Evolutionary conservation across 1,140 invertebrate species (phyloP).

Genomic region (Conopomorpha cramerella): DNA sequence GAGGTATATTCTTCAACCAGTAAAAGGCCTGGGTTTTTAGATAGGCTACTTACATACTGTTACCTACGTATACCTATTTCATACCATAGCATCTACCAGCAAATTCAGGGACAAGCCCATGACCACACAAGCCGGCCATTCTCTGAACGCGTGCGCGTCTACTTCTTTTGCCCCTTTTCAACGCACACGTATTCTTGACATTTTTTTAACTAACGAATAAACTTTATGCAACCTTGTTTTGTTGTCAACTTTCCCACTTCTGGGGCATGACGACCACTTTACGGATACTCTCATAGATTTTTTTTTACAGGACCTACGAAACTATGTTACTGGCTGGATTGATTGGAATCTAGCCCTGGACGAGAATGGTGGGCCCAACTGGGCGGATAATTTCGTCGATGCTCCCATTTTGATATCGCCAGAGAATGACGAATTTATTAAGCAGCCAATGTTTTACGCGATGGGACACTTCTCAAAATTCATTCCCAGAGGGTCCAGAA

Average conservation of each 20-base stretch:
- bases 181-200: no score
- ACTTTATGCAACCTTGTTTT: no score
- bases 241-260: no score
- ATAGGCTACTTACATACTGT: not conserved
- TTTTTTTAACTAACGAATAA: not conserved
- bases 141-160: no score
- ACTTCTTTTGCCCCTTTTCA: not conserved
- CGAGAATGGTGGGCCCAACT: constrained; percentile 81
- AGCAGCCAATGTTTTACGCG: constrained; percentile 88
- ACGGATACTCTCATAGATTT: constrained; percentile 3
- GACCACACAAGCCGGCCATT: no score
- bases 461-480: constrained; percentile 89
- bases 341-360: constrained; percentile 90
- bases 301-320: constrained; percentile 68
- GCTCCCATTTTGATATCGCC: constrained; percentile 77
- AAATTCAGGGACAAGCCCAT: no score
- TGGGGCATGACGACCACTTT: no score
- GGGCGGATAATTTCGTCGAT: constrained; percentile 77
- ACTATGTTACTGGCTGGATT: constrained; percentile 76
- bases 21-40: not conserved
- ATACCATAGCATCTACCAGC: no score
- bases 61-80: not conserved
- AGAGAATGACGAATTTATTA: constrained; percentile 74
- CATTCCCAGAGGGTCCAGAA: constrained; percentile 65
- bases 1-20: constrained; percentile 3